A percentile compares a stretch with the other conserved stretches of the same genome.
These are phyloP conservation scores for Entomobrya multifasciata DNA, from an alignment of 2,888 invertebrate species.

Conservation along the genomic window DNA sequence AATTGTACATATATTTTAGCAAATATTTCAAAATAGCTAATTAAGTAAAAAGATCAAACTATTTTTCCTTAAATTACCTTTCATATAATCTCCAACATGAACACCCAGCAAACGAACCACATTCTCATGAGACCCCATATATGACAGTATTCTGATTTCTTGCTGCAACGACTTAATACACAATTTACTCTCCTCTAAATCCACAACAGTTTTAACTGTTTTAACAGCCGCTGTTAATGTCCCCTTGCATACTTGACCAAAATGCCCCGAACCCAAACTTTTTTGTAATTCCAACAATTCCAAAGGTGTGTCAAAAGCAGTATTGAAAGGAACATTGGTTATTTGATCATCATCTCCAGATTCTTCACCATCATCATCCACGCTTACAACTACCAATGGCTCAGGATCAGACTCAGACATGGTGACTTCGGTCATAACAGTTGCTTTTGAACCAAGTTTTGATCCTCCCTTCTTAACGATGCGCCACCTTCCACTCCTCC, in stretches of 20 bases:
- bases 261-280: neutral
- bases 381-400: no score
- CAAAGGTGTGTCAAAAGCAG: neutral
- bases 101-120: conserved; percentile 36
- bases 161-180: neutral
- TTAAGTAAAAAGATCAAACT: no score
- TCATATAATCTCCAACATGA: neutral
- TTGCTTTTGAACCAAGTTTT: no score
- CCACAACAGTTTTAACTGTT: neutral
- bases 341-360: neutral
- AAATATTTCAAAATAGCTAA: no score
- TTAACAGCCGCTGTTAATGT: conserved; percentile 32
- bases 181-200: neutral
- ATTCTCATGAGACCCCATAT: conserved; percentile 41
- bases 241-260: conserved; percentile 34
- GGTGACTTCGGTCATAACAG: neutral
- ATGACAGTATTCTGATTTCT: conserved; percentile 34
- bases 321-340: neutral
- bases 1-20: no score
- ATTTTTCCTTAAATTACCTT: no score
- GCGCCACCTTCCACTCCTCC: neutral
- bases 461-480: no score
- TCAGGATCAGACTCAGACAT: no score
- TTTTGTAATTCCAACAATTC: neutral
- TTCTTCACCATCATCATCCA: neutral